Percentiles rank a stretch among this genome's conserved stretches.
Evolutionary conservation across 2,797 vertebrate species (phyloP).

Genomic region (Toxotes lorentzi): DNA sequence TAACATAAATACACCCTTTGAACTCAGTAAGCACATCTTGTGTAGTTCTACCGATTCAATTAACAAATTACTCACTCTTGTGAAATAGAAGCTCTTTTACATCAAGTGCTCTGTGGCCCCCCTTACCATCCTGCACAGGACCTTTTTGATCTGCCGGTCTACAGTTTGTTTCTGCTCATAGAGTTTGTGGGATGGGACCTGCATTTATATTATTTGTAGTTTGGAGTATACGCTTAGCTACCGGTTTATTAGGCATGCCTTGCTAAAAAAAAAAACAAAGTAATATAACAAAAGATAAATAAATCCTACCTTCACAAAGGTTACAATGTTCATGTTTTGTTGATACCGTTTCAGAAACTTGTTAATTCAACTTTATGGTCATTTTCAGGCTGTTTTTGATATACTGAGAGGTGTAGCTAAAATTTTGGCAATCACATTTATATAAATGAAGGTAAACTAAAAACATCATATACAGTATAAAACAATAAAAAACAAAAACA

Average conservation of each 20-base stretch:
- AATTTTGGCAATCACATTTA: too few relatives aligned
- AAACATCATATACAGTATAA: too few relatives aligned
- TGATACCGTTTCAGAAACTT: background rate
- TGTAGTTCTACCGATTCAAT: slow-evolving; percentile 10
- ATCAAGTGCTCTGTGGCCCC: slow-evolving; percentile 25
- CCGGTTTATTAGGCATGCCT: background rate
- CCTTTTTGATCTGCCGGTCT: slow-evolving; percentile 11
- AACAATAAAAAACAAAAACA: too few relatives aligned
- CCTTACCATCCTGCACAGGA: background rate
- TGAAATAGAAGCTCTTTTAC: slow-evolving; percentile 13
- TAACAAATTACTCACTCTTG: slow-evolving; percentile 35
- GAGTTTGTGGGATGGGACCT: slow-evolving; percentile 15
- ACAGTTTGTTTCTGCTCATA: slow-evolving; percentile 53
- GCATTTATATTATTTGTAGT: background rate
- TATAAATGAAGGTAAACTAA: too few relatives aligned
- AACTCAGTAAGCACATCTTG: slow-evolving; percentile 6
- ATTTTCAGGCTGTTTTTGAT: background rate
- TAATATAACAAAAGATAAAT: background rate
- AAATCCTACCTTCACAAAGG: background rate
- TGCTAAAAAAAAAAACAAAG: slow-evolving; percentile 13
- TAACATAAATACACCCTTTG: slow-evolving; percentile 11
- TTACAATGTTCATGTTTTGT: background rate
- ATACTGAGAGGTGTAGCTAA: background rate
- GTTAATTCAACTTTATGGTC: background rate
- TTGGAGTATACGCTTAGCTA: slow-evolving; percentile 12